Evolutionary conservation across 2,113 vertebrate species (phyloP), one percentile per base, ranked within the genome.

Genomic region (Typhlomys cinereus): DNA sequence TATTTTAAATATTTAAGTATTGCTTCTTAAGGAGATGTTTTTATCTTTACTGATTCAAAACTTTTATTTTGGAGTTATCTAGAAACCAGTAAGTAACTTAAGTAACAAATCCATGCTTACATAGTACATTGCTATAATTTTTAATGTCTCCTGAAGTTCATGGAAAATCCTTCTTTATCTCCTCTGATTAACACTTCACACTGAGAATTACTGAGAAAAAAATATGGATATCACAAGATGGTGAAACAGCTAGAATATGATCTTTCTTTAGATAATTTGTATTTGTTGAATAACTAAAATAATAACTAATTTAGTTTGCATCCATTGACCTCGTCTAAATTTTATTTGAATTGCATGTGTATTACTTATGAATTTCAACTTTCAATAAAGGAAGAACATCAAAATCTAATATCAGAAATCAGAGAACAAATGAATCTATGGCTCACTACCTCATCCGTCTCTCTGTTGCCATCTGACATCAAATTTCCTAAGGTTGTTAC

Each of bases 251-350:
- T 83, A 74, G 39, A 85, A 81, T 93, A 80, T 50, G 14, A 13
- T 97, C 94, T 97, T 67, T 80, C 44, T 93, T 96, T 87, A 70
- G 61, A 57, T 86, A 86, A 66, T 88, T 36, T 89, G 18, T 85
- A 71, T 91, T 97, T 96, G 50, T 48, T 93, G 92, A 96, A 88
- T 31, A 75, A 9, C 27, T 10, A 12, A 79, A 70, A 48, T 91
- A 75, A 59, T 66, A n/a, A 44, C 90, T 81, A 89, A 96, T 92
- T 89, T 62, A 78, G 41, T 85, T 31, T 18, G 13, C 41, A 90
- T 74, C 41, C 48, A 64, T 31, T 92, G 94, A 46, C 71, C 39
- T 66, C 39, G 36, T 9, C 50, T 59, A 52, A 80, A 76, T 84
- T 2, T 12, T 2, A 1, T 44, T 95, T 96, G 88, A 89, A 85